Evolutionary conservation across 1,140 invertebrate genomes (phyloP).

Genomic region (Drosophila azteca): DNA sequence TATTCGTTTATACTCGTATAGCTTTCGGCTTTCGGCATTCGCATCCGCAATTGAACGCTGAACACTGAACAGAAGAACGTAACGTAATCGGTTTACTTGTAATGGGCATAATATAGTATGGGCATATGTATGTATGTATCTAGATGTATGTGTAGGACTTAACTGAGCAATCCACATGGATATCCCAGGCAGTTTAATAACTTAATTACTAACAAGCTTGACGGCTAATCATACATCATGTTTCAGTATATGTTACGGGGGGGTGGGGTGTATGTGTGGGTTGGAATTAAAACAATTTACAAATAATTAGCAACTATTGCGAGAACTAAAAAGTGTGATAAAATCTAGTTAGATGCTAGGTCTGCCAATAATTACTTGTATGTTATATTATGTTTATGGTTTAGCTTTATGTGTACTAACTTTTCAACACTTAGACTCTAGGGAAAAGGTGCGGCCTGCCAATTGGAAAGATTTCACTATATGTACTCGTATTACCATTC

Average conservation of each 20-base stretch:
- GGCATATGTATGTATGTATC: slow-evolving; percentile 8
- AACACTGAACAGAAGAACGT: slow-evolving; percentile 3
- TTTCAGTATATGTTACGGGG: slow-evolving; percentile 21
- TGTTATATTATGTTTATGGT: slow-evolving; percentile 36
- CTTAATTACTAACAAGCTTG: slow-evolving; percentile 58
- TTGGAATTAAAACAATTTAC: slow-evolving; percentile 67
- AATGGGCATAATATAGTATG: slow-evolving; percentile 14
- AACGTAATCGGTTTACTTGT: not conserved
- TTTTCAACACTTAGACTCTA: slow-evolving; percentile 79
- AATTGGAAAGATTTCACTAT: slow-evolving; percentile 55
- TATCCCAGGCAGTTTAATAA: slow-evolving; percentile 46
- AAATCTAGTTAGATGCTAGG: slow-evolving; percentile 67
- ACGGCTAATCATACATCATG: slow-evolving; percentile 38
- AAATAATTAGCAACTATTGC: slow-evolving; percentile 80
- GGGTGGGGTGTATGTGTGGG: not conserved
- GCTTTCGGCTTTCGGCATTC: slow-evolving; percentile 17
- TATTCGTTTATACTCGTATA: slow-evolving; percentile 36
- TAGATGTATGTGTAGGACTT: slow-evolving; percentile 31
- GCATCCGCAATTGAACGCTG: slow-evolving; percentile 9
- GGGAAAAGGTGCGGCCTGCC: slow-evolving; percentile 71
- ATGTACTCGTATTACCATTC: slow-evolving; percentile 20
- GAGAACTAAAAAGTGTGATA: slow-evolving; percentile 75
- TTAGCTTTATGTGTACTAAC: slow-evolving; percentile 63
- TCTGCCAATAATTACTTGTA: slow-evolving; percentile 53
- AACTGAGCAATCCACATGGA: slow-evolving; percentile 50